Percentiles rank a stretch among this genome's conserved stretches.
phyloP scores from a whole-genome alignment of 2,888 invertebrate genomes.

The Cheilosia pagana region DNA sequence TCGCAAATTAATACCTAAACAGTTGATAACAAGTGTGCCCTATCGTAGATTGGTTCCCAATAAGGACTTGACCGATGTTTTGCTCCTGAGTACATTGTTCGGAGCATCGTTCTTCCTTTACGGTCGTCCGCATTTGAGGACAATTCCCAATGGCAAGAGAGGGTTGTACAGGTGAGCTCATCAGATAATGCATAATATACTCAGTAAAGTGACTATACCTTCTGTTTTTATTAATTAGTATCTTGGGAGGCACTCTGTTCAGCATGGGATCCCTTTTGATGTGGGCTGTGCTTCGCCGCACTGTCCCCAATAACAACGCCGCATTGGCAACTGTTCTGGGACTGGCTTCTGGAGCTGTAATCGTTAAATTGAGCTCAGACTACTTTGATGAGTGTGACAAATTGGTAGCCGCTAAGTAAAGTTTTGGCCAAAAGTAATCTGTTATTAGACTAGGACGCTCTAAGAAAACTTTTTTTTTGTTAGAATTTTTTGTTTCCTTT shows the following conservation, averaged over 20 bases:
- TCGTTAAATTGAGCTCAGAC: constrained; percentile 82
- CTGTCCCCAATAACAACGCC: constrained; percentile 84
- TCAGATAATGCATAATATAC: constrained; percentile 59
- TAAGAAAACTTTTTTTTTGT: constrained; percentile 15
- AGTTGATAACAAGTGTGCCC: neutral
- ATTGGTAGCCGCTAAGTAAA: constrained; percentile 73
- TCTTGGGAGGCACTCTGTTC: constrained; percentile 91
- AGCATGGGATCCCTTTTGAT: constrained; percentile 94
- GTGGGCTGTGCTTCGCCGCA: constrained; percentile 93
- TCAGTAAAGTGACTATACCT: neutral
- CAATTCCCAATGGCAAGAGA: constrained; percentile 86
- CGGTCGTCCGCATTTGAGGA: constrained; percentile 90
- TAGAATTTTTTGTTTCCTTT: constrained; percentile 30
- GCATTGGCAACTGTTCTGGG: constrained; percentile 80
- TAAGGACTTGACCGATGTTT: constrained; percentile 91
- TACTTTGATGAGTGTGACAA: constrained; percentile 82
- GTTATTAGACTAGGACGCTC: constrained; percentile 32
- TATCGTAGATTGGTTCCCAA: constrained; percentile 87
- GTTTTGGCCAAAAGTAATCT: constrained; percentile 19
- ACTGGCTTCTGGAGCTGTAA: constrained; percentile 80
- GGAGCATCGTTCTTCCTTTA: constrained; percentile 94
- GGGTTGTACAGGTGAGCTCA: constrained; percentile 87
- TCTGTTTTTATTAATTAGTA: constrained; percentile 70
- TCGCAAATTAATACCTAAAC: neutral
- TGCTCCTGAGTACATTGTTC: constrained; percentile 91